Conservation (phyloP, 2,797 vertebrate species). For the Cephalopachus bancanus region DNA sequence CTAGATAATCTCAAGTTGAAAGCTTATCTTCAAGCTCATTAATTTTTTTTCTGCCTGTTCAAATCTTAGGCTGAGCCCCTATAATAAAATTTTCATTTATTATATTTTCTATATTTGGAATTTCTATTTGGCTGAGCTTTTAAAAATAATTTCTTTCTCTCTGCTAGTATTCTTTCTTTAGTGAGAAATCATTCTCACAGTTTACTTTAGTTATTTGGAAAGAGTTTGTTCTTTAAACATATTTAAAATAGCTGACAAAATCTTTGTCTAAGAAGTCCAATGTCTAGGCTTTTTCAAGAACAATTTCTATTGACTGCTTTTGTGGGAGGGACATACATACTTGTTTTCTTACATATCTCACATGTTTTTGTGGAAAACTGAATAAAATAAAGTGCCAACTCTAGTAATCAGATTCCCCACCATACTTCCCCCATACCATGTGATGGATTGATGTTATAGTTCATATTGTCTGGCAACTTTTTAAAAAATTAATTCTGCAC, state of each 20-base stretch:
- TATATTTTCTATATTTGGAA: neutral
- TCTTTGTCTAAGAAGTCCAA: neutral
- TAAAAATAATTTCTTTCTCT: neutral
- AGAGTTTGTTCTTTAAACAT: neutral
- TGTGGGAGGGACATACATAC: neutral
- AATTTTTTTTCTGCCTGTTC: neutral
- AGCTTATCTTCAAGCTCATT: neutral
- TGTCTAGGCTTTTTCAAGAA: too few species aligned
- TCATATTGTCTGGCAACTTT: neutral
- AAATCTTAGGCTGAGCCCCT: neutral
- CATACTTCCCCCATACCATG: too few species aligned
- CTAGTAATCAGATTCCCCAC: neutral
- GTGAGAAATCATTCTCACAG: neutral
- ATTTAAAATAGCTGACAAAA: neutral
- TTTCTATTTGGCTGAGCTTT: slow-evolving; percentile 1
- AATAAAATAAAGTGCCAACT: neutral
- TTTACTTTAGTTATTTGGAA: neutral
- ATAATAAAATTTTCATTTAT: neutral
- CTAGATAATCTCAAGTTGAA: neutral
- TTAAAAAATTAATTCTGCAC: neutral
- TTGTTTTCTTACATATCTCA: neutral
- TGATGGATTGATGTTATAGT: neutral
- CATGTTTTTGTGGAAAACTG: neutral
- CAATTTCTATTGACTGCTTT: neutral
- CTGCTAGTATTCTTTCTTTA: neutral